phyloP scores from a whole-genome alignment of 2,797 vertebrate species.

The Macropus fuliginosus region DNA sequence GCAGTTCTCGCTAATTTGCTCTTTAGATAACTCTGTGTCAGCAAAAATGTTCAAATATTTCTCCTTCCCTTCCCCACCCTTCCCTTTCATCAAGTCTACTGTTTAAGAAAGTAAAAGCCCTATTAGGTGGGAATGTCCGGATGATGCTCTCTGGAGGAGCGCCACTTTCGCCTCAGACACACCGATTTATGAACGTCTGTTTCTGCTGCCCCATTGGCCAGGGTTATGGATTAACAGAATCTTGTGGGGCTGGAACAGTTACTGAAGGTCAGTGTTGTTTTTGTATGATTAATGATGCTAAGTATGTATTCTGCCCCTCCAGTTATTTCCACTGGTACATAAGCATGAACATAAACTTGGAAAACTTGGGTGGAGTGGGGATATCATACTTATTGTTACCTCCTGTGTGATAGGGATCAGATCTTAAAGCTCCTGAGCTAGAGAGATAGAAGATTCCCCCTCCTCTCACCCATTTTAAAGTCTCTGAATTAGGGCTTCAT shows the following conservation, averaged over 20 bases:
- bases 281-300: background rate
- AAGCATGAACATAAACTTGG: background rate
- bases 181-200: constrained; percentile 98
- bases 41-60: background rate
- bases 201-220: constrained; percentile 99
- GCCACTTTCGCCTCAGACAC: constrained; percentile 93
- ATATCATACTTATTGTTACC: background rate
- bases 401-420: background rate
- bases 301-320: background rate
- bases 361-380: fast-evolving
- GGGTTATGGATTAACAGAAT: constrained; percentile 97
- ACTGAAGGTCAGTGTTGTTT: constrained; percentile 90
- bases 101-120: constrained; percentile 94
- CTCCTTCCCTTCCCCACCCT: background rate
- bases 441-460: background rate
- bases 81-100: constrained; percentile 86
- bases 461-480: background rate
- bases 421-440: background rate
- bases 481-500: background rate
- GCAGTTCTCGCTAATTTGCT: constrained; percentile 13
- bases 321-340: background rate
- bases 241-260: constrained; percentile 97
- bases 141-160: constrained; percentile 99
- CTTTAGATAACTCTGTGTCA: background rate
- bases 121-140: constrained; percentile 94